phyloP scores from a whole-genome alignment of 2,113 vertebrate genomes.

The Elgaria multicarinata region DNA sequence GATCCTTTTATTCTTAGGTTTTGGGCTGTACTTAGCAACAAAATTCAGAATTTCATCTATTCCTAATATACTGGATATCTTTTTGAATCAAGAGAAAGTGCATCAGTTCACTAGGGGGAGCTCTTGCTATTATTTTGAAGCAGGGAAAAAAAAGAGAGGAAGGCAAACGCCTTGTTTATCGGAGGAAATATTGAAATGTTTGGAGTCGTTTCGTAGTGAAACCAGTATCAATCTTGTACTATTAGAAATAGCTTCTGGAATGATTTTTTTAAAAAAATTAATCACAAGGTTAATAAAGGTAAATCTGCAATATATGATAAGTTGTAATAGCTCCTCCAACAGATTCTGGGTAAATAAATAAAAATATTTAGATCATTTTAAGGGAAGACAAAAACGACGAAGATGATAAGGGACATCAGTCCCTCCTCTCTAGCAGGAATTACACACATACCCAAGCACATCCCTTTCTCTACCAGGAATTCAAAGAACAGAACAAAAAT shows the following conservation, averaged over 20 bases:
- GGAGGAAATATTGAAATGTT: background rate
- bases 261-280: background rate
- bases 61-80: background rate
- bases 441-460: background rate
- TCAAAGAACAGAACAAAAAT: conserved; percentile 8
- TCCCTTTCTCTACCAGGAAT: background rate
- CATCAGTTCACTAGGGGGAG: background rate
- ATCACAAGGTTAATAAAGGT: background rate
- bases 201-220: background rate
- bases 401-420: background rate
- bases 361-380: conserved; percentile 23
- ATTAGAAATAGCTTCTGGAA: background rate
- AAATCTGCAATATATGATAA: conserved; percentile 8
- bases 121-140: background rate
- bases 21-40: background rate
- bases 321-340: background rate
- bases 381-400: background rate
- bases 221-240: background rate
- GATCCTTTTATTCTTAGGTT: background rate
- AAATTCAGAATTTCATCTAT: background rate
- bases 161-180: background rate
- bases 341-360: conserved; percentile 23
- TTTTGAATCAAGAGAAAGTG: background rate
- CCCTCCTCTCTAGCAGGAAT: background rate
- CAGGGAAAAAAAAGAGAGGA: background rate